Conservation (phyloP, 2,888 invertebrate species). For the Cheiracanthium punctorium region DNA sequence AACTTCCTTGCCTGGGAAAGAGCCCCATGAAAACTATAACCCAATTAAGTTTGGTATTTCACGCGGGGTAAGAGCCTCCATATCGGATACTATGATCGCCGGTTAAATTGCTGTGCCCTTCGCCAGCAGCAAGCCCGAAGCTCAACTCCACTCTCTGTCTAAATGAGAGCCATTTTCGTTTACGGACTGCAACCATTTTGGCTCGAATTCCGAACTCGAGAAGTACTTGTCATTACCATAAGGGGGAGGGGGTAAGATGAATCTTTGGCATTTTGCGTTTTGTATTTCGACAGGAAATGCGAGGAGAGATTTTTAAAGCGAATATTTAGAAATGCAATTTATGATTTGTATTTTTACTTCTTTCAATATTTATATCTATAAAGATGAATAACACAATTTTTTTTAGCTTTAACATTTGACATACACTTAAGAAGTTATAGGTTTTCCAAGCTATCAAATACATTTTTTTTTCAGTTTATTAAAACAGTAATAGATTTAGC, state of each 20-base stretch:
- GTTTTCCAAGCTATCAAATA: too few species aligned
- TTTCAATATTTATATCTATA: too few species aligned
- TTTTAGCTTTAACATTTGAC: too few species aligned
- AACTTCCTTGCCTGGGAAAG: conserved; percentile 23
- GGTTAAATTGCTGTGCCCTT: conserved; percentile 48
- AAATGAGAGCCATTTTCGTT: conserved; percentile 7
- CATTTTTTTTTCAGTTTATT: too few species aligned
- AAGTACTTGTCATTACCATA: not conserved
- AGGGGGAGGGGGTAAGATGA: not conserved
- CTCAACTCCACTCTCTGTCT: not conserved
- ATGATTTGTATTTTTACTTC: not conserved
- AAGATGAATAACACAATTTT: too few species aligned
- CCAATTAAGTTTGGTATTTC: conserved; percentile 57
- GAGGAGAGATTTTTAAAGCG: not conserved
- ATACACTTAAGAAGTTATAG: too few species aligned
- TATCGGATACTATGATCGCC: conserved; percentile 54
- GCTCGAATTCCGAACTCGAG: not conserved
- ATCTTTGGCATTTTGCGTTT: not conserved
- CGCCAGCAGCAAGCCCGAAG: not conserved
- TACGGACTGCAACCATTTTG: not conserved
- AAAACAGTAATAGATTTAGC: too few species aligned
- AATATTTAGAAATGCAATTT: not conserved
- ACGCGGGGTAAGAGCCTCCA: conserved; percentile 30
- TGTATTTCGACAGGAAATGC: not conserved
- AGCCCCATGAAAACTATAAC: conserved; percentile 40